phyloP scores from a whole-genome alignment of 2,888 invertebrate species.

The Nephrotoma flavescens region DNA sequence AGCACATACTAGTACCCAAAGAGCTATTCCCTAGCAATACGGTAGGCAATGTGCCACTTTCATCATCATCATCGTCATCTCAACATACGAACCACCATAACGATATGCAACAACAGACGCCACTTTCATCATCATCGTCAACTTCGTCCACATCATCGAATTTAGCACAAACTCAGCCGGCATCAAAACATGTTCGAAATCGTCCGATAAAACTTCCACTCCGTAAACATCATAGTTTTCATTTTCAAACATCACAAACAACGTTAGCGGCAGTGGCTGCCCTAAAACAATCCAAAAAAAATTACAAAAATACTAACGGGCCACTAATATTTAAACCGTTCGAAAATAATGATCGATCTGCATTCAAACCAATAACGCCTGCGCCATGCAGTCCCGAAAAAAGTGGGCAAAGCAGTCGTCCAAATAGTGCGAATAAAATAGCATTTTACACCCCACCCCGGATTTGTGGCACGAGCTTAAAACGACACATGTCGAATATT shows the following conservation, averaged over 20 bases:
- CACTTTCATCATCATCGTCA: conserved; percentile 16
- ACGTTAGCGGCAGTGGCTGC: conserved; percentile 19
- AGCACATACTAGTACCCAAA: conserved; percentile 21
- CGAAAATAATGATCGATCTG: conserved; percentile 23
- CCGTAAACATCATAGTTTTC: conserved; percentile 32
- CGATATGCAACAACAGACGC: neutral
- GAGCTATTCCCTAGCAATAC: conserved; percentile 11
- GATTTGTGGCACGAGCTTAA: conserved; percentile 18
- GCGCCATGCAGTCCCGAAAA: conserved; percentile 13
- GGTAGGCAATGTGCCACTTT: neutral
- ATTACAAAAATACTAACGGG: conserved; percentile 15
- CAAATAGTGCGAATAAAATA: conserved; percentile 6
- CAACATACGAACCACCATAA: neutral
- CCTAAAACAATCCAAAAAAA: conserved; percentile 10
- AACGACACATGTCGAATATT: conserved; percentile 17
- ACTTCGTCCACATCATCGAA: conserved; percentile 11
- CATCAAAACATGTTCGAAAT: neutral
- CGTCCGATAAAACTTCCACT: conserved; percentile 27
- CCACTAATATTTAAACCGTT: conserved; percentile 25
- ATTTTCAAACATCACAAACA: conserved; percentile 22
- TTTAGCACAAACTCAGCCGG: neutral
- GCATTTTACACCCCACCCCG: conserved; percentile 11
- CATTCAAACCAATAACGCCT: conserved; percentile 31
- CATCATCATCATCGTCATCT: neutral
- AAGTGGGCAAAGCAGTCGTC: conserved; percentile 17